Conservation (phyloP, 2,797 vertebrate genomes). For the Ctenosaura bakeri region DNA sequence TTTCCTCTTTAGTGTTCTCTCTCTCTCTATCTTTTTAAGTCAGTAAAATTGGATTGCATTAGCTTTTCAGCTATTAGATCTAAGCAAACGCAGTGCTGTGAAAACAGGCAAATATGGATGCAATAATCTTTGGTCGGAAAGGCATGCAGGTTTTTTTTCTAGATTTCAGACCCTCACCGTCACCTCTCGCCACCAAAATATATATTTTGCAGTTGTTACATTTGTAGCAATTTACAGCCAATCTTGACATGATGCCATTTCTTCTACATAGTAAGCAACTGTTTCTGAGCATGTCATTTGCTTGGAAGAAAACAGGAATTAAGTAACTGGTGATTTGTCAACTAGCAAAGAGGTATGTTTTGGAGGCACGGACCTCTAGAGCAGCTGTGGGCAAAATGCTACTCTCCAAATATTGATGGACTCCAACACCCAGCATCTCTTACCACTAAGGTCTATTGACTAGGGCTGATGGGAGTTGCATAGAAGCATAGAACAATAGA, state of each 20-base stretch:
- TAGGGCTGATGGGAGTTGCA: too few relatives aligned
- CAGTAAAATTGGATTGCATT: slow-evolving; percentile 31
- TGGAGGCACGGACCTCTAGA: not conserved
- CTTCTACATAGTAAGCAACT: not conserved
- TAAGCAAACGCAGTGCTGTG: slow-evolving; percentile 18
- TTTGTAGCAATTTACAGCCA: not conserved
- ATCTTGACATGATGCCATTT: not conserved
- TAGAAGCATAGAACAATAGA: not conserved
- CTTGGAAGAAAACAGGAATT: not conserved
- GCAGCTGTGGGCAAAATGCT: not conserved
- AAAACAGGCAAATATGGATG: not conserved
- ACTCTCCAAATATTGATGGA: not conserved
- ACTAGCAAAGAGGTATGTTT: not conserved
- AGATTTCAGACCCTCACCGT: not conserved
- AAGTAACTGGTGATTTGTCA: not conserved
- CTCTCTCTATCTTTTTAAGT: not conserved
- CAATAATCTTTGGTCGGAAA: slow-evolving; percentile 16
- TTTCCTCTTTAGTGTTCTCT: slow-evolving; percentile 16
- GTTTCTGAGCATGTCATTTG: not conserved
- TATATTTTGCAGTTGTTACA: slow-evolving; percentile 7
- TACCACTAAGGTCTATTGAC: too few relatives aligned
- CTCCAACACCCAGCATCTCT: too few relatives aligned
- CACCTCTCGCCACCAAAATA: not conserved
- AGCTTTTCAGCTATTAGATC: slow-evolving; percentile 13
- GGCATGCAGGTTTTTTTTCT: not conserved